Base-by-base conservation (phyloP, 2,888 invertebrate genomes). In the Aricia artaxerxes region DNA sequence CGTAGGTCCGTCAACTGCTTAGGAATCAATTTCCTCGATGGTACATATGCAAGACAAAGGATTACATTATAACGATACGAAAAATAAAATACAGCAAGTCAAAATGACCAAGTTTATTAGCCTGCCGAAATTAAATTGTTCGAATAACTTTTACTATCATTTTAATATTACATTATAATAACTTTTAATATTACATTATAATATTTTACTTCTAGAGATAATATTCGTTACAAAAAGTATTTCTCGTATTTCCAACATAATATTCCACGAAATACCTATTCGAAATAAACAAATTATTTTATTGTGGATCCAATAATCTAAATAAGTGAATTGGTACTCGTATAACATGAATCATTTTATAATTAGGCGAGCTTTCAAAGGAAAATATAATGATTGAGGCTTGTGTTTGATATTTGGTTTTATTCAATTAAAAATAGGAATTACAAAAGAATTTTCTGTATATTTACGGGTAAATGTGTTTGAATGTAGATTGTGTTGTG, bases 271-370 rank as follows among this genome's bases (percentile, higher is more conserved):
- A 69, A 35, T 35, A 35, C 69, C 4, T 57, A 57, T 57, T 38
- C 35, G 35, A 5, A 5, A 69, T 69, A 69, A 69, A 69, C 35
- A 69, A 69, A 69, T 69, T 35, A 69, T 69, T 69, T 69, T 35
- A 69, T 16, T 35, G 69, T 35, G 35, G 13, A 5, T 69, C 35
- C 69, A 69, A 69, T 69, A 38, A 69, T 16, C 69, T 16, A 69
- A 69, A 38, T 69, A 69, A 38, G 69, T 69, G 69, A 69, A 35
- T 69, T 69, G 38, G 69, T 69, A 69, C 11, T 69, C 69, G 69
- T 69, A 69, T 69, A 69, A 69, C 69, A 38, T 69, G 69, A 69
- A 69, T 69, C 1, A 69, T 69, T 35, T 69, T 13, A 69, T 69
- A 69, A 69, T 69, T 69, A 69, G 69, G 35, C 5, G 64, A 64